Percentiles rank a stretch among this genome's conserved stretches.
These are phyloP conservation scores for Pantelozetes paolii DNA, from an alignment of 2,888 invertebrate species.

Conservation along the genomic window DNA sequence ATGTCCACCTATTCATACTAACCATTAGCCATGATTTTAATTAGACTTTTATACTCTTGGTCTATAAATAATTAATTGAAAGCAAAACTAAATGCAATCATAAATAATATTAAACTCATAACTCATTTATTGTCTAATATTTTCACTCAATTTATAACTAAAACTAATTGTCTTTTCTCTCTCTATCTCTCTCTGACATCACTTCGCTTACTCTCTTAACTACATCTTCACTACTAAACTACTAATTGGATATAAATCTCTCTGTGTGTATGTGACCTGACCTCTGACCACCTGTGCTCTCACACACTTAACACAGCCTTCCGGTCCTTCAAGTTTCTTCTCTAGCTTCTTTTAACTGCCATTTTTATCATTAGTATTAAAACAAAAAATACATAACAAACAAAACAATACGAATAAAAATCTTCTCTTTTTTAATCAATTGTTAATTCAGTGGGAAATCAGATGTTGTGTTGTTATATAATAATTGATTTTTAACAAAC, in stretches of 20 bases:
- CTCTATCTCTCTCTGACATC: not conserved
- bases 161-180: slow-evolving; percentile 27
- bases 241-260: not conserved
- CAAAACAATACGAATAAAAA: slow-evolving; percentile 11
- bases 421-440: slow-evolving; percentile 18
- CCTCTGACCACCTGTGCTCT: not conserved
- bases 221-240: not conserved
- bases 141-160: slow-evolving; percentile 9
- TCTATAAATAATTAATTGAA: not conserved
- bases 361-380: slow-evolving; percentile 38
- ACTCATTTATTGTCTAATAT: not conserved
- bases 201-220: not conserved
- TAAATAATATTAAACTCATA: not conserved
- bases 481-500: not conserved
- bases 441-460: slow-evolving; percentile 27
- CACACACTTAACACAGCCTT: slow-evolving; percentile 41
- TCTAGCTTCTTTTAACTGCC: slow-evolving; percentile 50
- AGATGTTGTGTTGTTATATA: slow-evolving; percentile 25
- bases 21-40: not conserved
- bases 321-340: slow-evolving; percentile 50
- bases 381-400: not conserved
- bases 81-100: not conserved
- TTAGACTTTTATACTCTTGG: not conserved
- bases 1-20: no score
- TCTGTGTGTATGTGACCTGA: not conserved